These are phyloP conservation scores for Poeciliopsis presidionis DNA, from an alignment of 2,797 vertebrate genomes.

Conservation along the genomic window DNA sequence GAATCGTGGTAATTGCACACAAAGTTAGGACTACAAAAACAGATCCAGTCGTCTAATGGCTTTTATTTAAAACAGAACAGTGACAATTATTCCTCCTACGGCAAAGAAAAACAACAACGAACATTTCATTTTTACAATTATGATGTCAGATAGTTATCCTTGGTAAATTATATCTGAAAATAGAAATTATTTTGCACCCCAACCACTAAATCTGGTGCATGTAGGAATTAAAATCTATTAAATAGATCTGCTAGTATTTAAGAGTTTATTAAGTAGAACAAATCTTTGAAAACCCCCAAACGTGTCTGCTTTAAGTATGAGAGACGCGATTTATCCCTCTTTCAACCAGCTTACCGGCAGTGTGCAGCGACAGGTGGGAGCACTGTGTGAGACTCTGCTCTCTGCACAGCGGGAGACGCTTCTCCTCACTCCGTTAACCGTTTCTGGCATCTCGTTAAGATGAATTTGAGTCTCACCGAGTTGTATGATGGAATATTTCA, in stretches of 20 bases:
- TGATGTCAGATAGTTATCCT: background rate
- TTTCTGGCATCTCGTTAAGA: background rate
- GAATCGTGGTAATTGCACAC: background rate
- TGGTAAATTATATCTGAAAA: background rate
- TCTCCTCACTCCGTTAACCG: background rate
- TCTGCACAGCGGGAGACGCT: background rate
- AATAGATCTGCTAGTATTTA: background rate
- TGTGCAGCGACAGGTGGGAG: background rate
- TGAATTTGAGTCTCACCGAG: background rate
- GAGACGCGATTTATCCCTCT: background rate
- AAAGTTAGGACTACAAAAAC: background rate
- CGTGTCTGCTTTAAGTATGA: background rate
- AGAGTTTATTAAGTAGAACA: background rate
- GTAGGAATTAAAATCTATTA: too few relatives aligned
- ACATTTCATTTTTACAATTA: background rate
- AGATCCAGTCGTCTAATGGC: background rate
- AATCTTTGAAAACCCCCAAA: background rate
- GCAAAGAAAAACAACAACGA: background rate
- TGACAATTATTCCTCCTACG: background rate
- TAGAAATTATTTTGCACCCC: background rate
- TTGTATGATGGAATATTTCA: background rate
- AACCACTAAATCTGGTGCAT: background rate
- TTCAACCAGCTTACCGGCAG: conserved; percentile 1
- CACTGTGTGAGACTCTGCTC: background rate
- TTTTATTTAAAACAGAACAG: background rate